Evolutionary conservation across 2,113 vertebrate genomes (phyloP).

Genomic region (Silurus meridionalis): DNA sequence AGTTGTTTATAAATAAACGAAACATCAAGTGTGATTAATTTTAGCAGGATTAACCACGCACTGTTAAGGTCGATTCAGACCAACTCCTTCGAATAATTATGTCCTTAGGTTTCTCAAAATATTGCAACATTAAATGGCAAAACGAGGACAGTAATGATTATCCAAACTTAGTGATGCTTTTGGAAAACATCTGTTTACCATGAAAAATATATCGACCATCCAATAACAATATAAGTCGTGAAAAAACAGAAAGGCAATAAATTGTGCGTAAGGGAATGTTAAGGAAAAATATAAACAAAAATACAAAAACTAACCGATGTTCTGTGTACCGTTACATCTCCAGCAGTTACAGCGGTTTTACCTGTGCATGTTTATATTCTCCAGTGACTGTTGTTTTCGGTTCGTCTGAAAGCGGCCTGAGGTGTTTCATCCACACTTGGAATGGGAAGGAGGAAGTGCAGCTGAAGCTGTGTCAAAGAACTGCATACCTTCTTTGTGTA

Average conservation of each 20-base stretch:
- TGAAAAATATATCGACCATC: background rate
- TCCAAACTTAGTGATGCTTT: background rate
- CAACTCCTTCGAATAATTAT: background rate
- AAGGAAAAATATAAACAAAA: too few species aligned
- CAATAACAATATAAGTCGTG: background rate
- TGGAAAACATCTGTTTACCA: background rate
- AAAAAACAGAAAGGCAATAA: background rate
- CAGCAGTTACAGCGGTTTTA: slow-evolving; percentile 11
- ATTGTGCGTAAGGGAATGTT: background rate
- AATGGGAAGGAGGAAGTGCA: slow-evolving; percentile 67
- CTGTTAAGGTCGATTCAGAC: background rate
- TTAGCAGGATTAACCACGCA: background rate
- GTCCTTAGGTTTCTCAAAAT: background rate
- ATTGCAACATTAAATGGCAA: background rate
- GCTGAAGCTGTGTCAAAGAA: slow-evolving; percentile 65
- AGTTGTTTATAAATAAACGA: background rate
- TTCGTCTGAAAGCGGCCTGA: slow-evolving; percentile 47
- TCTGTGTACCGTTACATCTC: background rate
- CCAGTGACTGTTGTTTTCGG: background rate
- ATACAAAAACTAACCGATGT: background rate
- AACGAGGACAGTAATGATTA: background rate
- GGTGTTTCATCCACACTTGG: slow-evolving; percentile 43
- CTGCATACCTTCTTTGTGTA: slow-evolving; percentile 69
- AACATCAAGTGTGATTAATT: background rate
- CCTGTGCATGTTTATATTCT: background rate